Base-by-base conservation (phyloP, 2,888 invertebrate species). In the Pharmacophagus antenor region DNA sequence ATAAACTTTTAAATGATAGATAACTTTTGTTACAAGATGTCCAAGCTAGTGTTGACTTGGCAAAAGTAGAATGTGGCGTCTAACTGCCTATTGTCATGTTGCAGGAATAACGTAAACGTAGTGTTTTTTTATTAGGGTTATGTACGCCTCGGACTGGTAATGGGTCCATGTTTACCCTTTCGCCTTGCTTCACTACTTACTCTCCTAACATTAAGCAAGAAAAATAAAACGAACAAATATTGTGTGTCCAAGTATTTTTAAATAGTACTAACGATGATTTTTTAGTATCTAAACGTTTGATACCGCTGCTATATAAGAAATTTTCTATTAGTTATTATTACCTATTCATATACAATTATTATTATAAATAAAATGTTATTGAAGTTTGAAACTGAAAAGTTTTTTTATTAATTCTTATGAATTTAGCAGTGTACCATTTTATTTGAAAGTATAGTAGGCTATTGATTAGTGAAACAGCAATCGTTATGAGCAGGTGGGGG, bases 61-160 rank as follows among this genome's bases (percentile, higher is more conserved):
- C 17, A 22, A 17, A 23, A 12, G 27, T 31, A 31, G 50, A 50
- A 31, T 17, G 15, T 25, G 31, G 41, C 41, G 41, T 41, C 20
- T 21, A 51, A 52, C 37, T 52, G 41, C 37, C 37, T n/a, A 52
- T 52, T 52, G 51, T 52, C 12, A 15, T 52, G 37, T 21, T 52
- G 51, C 37, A 21, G 41, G 51, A 52, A 52, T 22, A 37, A 41
- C 37, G 21, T 22, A 20, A 41, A 22, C 25, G 37, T 52, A 15
- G 31, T 41, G 31, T 52, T 52, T 52, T 37, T 41, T 52, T 37
- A 37, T 10, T 51, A 41, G 22, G 41, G 51, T 20, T 47, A 21
- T 44, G 44, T 48, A 48, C 23, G 17, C 23, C 25, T 15, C n/a
- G 23, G 48, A 22, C 48, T 48, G 25, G 48, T 48, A 23, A 48